A percentile compares a stretch with the other conserved stretches of the same genome.
These are phyloP conservation scores for Schizopygopsis malacanthus DNA, from an alignment of 2,797 vertebrate genomes.

Conservation along the genomic window DNA sequence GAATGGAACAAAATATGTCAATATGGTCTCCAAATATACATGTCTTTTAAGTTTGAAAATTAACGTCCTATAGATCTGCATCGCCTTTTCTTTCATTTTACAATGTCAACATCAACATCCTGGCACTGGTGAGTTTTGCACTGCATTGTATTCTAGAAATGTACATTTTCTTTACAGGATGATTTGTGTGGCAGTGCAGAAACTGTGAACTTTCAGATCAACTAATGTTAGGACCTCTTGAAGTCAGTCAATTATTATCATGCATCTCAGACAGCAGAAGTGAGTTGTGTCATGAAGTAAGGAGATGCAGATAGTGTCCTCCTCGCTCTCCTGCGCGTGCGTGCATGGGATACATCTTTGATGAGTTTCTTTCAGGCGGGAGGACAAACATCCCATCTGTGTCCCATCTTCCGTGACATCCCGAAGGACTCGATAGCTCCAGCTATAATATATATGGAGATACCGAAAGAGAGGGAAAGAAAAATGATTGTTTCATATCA, in stretches of 20 bases:
- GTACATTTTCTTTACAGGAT: background rate
- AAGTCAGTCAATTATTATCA: constrained; percentile 25
- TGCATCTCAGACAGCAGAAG: background rate
- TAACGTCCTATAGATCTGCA: too few relatives aligned
- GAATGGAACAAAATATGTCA: too few relatives aligned
- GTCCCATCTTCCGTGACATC: constrained; percentile 55
- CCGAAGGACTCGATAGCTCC: constrained; percentile 58
- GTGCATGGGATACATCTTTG: constrained; percentile 44
- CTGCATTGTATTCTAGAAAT: background rate
- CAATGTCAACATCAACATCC: background rate
- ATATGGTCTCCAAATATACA: too few relatives aligned
- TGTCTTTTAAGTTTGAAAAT: too few relatives aligned
- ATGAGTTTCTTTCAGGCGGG: constrained; percentile 11
- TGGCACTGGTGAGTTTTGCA: background rate
- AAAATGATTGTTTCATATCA: background rate
- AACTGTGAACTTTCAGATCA: background rate
- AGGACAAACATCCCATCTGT: constrained; percentile 49
- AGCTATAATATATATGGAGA: constrained; percentile 18
- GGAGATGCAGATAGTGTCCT: background rate
- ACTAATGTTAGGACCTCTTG: background rate
- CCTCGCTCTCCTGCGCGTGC: background rate
- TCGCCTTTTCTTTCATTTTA: too few relatives aligned
- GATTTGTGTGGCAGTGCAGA: background rate
- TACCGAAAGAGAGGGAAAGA: constrained; percentile 8
- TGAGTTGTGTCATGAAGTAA: constrained; percentile 25